Conservation (phyloP, 2,797 vertebrate species). For the Sebastes minor region DNA sequence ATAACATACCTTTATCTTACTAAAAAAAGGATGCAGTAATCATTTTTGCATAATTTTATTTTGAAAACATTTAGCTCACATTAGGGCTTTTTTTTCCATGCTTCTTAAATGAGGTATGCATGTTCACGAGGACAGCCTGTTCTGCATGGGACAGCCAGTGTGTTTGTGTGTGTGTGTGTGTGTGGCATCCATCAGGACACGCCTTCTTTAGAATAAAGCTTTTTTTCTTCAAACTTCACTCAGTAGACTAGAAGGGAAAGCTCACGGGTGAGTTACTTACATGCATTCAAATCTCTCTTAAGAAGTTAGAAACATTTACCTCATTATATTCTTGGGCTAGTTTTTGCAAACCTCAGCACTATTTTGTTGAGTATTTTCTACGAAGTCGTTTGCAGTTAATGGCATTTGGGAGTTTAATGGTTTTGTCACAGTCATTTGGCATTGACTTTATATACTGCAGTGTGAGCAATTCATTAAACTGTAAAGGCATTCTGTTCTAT, state of each 20-base stretch:
- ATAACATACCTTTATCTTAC: background rate
- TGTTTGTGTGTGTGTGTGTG: background rate
- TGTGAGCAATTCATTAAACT: background rate
- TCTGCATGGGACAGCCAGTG: background rate
- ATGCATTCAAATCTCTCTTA: background rate
- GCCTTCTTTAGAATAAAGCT: conserved; percentile 8
- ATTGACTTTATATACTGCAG: background rate
- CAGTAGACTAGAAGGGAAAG: background rate
- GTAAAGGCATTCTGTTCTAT: background rate
- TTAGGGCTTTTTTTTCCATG: too few species aligned
- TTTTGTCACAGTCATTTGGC: background rate
- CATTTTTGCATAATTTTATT: too few species aligned
- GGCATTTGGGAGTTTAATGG: background rate
- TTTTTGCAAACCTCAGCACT: background rate
- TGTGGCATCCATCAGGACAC: conserved; percentile 22
- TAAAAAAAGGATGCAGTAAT: background rate
- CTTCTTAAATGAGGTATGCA: too few species aligned
- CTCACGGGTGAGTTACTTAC: conserved; percentile 42
- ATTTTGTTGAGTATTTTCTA: background rate
- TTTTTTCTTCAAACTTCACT: conserved; percentile 7
- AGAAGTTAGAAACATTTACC: background rate
- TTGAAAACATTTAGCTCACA: too few species aligned
- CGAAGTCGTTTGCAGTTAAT: background rate
- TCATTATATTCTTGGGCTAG: background rate
- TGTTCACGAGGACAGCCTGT: background rate